Conservation (phyloP, 2,113 vertebrate species). For the Oreotragus oreotragus region DNA sequence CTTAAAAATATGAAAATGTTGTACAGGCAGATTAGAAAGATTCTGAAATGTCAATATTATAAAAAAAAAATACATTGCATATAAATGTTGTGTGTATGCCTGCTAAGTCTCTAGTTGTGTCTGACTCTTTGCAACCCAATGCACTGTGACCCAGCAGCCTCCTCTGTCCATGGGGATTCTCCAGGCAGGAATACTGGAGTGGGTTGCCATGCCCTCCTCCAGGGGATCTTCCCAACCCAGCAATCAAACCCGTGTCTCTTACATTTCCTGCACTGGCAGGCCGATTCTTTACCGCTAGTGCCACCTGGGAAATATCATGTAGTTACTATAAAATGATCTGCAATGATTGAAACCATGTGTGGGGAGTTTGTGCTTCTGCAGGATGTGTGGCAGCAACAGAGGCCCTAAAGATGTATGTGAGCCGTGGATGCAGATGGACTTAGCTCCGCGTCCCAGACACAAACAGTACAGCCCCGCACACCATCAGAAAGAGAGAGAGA, state of each 20-base stretch:
- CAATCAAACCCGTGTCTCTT: background rate
- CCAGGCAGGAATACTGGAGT: background rate
- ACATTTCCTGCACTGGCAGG: background rate
- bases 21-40: background rate
- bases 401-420: slow-evolving; percentile 55
- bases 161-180: background rate
- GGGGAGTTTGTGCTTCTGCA: slow-evolving; percentile 60
- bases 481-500: slow-evolving; percentile 38
- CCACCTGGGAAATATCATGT: background rate
- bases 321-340: slow-evolving; percentile 53
- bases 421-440: slow-evolving; percentile 54
- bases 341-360: slow-evolving; percentile 73
- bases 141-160: background rate
- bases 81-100: background rate
- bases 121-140: background rate
- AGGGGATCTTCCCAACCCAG: background rate
- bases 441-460: slow-evolving; percentile 65
- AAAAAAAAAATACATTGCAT: background rate
- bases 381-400: slow-evolving; percentile 51
- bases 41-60: background rate
- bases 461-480: slow-evolving; percentile 50
- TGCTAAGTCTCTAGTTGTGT: background rate
- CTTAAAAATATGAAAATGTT: background rate
- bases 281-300: background rate
- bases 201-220: background rate